These are phyloP conservation scores for Euclidia mi DNA, from an alignment of 2,888 invertebrate species.

Conservation along the genomic window DNA sequence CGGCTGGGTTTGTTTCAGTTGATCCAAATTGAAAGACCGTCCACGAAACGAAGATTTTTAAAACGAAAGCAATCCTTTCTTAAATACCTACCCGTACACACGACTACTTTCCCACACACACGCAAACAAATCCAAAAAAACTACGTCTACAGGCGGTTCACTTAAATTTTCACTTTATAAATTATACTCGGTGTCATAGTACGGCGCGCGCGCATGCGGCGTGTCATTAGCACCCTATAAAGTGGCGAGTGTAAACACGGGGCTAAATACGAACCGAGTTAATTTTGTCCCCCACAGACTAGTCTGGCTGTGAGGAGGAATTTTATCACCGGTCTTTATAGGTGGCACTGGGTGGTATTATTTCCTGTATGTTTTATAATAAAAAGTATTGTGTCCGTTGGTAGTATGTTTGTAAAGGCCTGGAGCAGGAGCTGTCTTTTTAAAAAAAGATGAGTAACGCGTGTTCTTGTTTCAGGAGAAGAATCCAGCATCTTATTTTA, in stretches of 20 bases:
- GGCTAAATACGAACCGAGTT: constrained; percentile 57
- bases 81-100: neutral
- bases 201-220: constrained; percentile 58
- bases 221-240: constrained; percentile 78
- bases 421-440: too few relatives aligned
- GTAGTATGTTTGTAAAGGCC: too few relatives aligned
- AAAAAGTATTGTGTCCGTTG: too few relatives aligned
- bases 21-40: too few relatives aligned
- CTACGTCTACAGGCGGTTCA: constrained; percentile 20
- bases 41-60: too few relatives aligned
- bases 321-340: constrained; percentile 12
- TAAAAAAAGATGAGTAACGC: too few relatives aligned
- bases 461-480: too few relatives aligned
- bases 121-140: constrained; percentile 4
- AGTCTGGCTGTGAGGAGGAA: constrained; percentile 11
- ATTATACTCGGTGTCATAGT: constrained; percentile 34
- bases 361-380: neutral
- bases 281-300: constrained; percentile 46
- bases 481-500: too few relatives aligned
- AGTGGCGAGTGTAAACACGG: constrained; percentile 66
- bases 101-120: neutral
- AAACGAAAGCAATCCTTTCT: too few relatives aligned
- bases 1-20: too few relatives aligned
- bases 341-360: neutral
- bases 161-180: constrained; percentile 53